Percentiles rank a stretch among this genome's conserved stretches.
Conservation (phyloP, 2,797 vertebrate species). For the Mastacembelus armatus region DNA sequence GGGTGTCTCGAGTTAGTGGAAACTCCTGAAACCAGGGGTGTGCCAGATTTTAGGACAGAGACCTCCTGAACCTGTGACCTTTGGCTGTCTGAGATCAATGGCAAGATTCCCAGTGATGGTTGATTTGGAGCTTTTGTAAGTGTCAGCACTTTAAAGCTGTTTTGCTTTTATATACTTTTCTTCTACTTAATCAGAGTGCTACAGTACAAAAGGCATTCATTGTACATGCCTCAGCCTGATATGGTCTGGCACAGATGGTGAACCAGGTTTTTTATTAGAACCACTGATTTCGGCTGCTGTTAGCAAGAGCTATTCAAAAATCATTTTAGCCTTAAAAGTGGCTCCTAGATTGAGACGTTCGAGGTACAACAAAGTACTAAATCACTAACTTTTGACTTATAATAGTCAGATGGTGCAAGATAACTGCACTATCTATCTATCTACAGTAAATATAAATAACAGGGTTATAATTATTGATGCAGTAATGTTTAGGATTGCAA, state of each 20-base stretch:
- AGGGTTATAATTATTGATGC: too few species aligned
- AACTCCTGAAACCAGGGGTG: background rate
- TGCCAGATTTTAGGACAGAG: background rate
- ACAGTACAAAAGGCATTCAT: background rate
- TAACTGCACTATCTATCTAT: too few species aligned
- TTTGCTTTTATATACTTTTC: background rate
- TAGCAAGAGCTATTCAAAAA: too few species aligned
- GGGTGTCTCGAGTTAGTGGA: background rate
- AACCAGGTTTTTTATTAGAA: background rate
- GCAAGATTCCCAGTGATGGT: background rate
- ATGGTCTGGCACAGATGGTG: background rate
- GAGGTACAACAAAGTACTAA: background rate
- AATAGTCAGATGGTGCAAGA: background rate
- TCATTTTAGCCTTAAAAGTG: background rate
- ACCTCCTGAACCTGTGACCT: background rate
- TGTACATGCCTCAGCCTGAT: background rate
- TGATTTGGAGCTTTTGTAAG: background rate
- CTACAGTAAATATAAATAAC: too few species aligned
- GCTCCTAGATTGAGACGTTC: background rate
- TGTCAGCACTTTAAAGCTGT: background rate
- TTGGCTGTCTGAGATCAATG: background rate
- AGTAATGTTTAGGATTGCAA: too few species aligned
- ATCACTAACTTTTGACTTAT: background rate
- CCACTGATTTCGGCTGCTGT: too few species aligned
- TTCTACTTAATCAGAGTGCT: background rate